Evolutionary conservation across 2,888 invertebrate species (phyloP).

Genomic region (Amphipoea lucens): DNA sequence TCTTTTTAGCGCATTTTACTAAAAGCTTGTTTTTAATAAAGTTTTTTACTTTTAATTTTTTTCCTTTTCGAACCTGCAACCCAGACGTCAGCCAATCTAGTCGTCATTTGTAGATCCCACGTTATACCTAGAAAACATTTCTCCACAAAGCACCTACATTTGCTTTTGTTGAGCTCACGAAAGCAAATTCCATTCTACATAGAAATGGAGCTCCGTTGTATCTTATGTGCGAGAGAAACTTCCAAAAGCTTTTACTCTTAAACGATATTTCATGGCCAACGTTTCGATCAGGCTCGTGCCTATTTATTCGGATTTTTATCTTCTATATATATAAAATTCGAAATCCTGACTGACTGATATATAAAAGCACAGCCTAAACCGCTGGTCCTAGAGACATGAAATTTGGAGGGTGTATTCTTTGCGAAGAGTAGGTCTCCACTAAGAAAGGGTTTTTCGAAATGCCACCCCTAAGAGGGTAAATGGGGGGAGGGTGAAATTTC

Average conservation of each 20-base stretch:
- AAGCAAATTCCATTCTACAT: conserved; percentile 36
- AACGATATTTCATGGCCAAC: conserved; percentile 42
- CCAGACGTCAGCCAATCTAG: conserved; percentile 28
- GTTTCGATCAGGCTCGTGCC: conserved; percentile 6
- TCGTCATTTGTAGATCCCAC: conserved; percentile 6
- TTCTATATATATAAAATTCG: too few relatives aligned
- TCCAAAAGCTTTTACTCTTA: conserved; percentile 29
- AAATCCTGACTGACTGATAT: too few relatives aligned
- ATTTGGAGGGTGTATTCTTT: too few relatives aligned
- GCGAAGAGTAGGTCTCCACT: too few relatives aligned
- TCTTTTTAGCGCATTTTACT: too few relatives aligned
- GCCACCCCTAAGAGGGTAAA: too few relatives aligned
- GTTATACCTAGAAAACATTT: not conserved
- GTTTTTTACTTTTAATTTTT: not conserved
- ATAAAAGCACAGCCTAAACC: too few relatives aligned
- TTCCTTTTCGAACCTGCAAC: not conserved
- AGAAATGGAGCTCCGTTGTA: conserved; percentile 36
- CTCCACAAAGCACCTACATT: conserved; percentile 20
- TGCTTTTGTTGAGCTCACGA: conserved; percentile 38
- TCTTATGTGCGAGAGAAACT: conserved; percentile 29
- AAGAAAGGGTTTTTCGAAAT: too few relatives aligned
- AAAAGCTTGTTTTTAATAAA: too few relatives aligned
- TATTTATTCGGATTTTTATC: conserved; percentile 3
- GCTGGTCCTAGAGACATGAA: too few relatives aligned
- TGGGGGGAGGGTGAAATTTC: too few relatives aligned